These are phyloP conservation scores for Hepsetus odoe DNA, from an alignment of 2,113 vertebrate genomes.

Conservation along the genomic window DNA sequence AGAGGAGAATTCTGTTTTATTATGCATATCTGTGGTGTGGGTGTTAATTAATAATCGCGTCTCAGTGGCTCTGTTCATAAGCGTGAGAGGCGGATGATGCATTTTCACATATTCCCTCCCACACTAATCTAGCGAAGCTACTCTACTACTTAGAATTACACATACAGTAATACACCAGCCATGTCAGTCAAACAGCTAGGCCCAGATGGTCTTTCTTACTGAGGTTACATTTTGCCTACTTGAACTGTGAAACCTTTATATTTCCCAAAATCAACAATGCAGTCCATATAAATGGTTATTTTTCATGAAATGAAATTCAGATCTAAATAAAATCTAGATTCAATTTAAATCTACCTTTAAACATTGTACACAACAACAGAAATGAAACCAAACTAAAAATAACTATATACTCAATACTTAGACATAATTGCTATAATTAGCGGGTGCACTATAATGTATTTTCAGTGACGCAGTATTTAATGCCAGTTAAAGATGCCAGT, in stretches of 20 bases:
- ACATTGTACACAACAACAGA: no score
- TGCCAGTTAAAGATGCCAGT: no score
- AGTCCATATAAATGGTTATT: no score
- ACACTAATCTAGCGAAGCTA: slow-evolving; percentile 33
- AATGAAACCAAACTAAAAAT: no score
- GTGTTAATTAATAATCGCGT: slow-evolving; percentile 57
- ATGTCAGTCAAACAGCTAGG: slow-evolving; percentile 42
- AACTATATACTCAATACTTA: no score
- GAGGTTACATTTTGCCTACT: slow-evolving; percentile 6
- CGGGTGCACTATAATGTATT: no score
- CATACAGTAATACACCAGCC: slow-evolving; percentile 5
- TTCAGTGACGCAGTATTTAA: no score
- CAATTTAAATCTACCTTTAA: no score
- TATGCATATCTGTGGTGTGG: slow-evolving; percentile 52
- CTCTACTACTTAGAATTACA: slow-evolving; percentile 30
- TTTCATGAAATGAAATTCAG: no score
- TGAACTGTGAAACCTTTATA: neutral
- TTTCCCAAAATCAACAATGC: no score
- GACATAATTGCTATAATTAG: no score
- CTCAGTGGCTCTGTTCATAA: slow-evolving; percentile 40
- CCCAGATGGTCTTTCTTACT: slow-evolving; percentile 2
- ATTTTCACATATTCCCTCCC: slow-evolving; percentile 34
- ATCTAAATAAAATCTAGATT: no score
- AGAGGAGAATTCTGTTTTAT: slow-evolving; percentile 34
- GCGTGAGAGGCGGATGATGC: slow-evolving; percentile 29